phyloP scores from a whole-genome alignment of 1,140 invertebrate species.

The Meteorus sp. region DNA sequence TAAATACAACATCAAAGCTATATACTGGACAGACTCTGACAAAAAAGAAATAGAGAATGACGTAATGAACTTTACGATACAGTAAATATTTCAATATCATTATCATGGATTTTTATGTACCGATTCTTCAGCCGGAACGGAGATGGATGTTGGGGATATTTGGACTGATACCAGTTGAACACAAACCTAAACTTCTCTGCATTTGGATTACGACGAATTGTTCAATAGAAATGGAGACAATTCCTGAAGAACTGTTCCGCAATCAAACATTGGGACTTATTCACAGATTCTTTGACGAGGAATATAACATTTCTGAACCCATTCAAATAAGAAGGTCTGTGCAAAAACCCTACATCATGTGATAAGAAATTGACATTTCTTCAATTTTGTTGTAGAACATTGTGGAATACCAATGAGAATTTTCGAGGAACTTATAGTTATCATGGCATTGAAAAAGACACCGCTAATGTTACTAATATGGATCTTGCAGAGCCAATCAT shows the following conservation, averaged over 20 bases:
- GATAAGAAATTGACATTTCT: conserved; percentile 45
- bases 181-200: conserved; percentile 69
- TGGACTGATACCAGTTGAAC: conserved; percentile 67
- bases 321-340: conserved; percentile 44
- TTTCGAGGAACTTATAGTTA: conserved; percentile 74
- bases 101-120: background rate
- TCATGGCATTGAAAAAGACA: conserved; percentile 59
- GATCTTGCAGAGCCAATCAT: conserved; percentile 44
- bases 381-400: conserved; percentile 21
- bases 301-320: conserved; percentile 61
- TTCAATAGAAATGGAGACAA: conserved; percentile 62
- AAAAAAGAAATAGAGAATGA: conserved; percentile 35
- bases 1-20: conserved; percentile 30
- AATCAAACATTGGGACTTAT: conserved; percentile 56
- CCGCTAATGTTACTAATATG: conserved; percentile 23
- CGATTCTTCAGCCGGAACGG: conserved; percentile 27
- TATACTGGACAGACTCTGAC: conserved; percentile 61
- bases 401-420: conserved; percentile 46
- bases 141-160: conserved; percentile 68
- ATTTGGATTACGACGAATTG: conserved; percentile 64
- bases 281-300: conserved; percentile 54
- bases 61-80: conserved; percentile 5
- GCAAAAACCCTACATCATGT: background rate
- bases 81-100: background rate
- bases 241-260: conserved; percentile 56